Evolutionary conservation across 2,113 vertebrate species (phyloP), one percentile per base, ranked within the genome.

Genomic region (Chrysochloris asiatica): DNA sequence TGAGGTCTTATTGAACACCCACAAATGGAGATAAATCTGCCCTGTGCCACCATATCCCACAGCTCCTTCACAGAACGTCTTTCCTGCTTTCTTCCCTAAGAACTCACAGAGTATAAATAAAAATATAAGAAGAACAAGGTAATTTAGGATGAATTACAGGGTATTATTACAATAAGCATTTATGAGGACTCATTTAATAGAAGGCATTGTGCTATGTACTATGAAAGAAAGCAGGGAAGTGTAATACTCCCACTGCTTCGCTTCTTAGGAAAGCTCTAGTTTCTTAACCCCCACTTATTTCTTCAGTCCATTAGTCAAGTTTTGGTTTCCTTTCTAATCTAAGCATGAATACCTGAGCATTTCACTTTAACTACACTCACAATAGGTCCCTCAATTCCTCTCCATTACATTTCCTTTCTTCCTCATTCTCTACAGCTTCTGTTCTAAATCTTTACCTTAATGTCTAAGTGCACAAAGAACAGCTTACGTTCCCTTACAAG

Each of bases 21-120:
- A 83, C 16, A 86, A 93, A 84, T 89, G n/a, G 75, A 95, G 85
- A 93, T 71, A 92, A 78, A 87, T 71, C 47, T 82, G 43, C 24
- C 84, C 59, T 92, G 0, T 50, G 38, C 13, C 5, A 61, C 17
- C 30, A 76, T 79, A 71, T 61, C 19, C 73, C 38, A 83, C 3
- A 92, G 30, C 11, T 50, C 54, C 88, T 88, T 19, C 26, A 19
- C 0, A 78, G 26, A 92, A 87, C 81, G 21, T 38, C 26, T 93
- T 93, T 87, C 28, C 2, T 0, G 4, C 63, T 82, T 72, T 30
- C 59, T 91, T 83, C 17, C 13, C 10, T 43, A 78, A 77, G 17
- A 92, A 54, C 0, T 76, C 24, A 61, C 24, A 69, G 88, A 81
- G 8, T 79, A 92, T 73, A 90, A 84, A 48, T 81, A 24, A 89